These are phyloP conservation scores for Bugulina stolonifera DNA, from an alignment of 2,888 invertebrate species.

Conservation along the genomic window DNA sequence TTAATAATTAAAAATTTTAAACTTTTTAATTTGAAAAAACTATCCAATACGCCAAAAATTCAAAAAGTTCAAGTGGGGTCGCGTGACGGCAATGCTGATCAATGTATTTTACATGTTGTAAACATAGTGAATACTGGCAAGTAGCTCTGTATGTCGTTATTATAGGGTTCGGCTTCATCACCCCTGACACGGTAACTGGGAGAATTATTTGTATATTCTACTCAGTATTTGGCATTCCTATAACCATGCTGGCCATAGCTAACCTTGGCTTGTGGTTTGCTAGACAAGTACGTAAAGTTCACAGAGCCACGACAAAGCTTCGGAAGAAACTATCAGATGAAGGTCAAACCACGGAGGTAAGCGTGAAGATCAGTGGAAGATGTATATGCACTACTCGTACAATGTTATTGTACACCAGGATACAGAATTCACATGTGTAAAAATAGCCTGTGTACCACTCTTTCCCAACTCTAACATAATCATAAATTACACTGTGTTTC, in stretches of 20 bases:
- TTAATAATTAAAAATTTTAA: too few relatives aligned
- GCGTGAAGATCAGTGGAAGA: too few relatives aligned
- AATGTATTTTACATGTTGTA: background rate
- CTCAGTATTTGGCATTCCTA: constrained; percentile 26
- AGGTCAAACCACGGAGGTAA: background rate
- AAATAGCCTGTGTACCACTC: too few relatives aligned
- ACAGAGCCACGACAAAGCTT: background rate
- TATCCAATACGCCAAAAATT: too few relatives aligned
- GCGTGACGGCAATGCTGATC: too few relatives aligned
- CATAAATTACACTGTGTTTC: too few relatives aligned
- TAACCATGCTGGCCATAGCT: constrained; percentile 26
- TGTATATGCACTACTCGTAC: too few relatives aligned
- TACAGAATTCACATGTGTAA: too few relatives aligned
- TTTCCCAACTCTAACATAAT: too few relatives aligned
- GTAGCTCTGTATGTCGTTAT: background rate
- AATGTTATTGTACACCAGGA: too few relatives aligned
- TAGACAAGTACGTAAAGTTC: constrained; percentile 26
- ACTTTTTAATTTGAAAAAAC: too few relatives aligned
- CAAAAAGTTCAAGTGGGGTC: too few relatives aligned
- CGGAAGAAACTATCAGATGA: background rate
- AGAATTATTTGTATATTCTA: constrained; percentile 26
- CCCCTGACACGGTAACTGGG: constrained; percentile 8
- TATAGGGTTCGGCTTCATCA: constrained; percentile 17
- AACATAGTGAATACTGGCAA: background rate
- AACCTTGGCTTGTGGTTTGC: constrained; percentile 25